Conservation (phyloP, 2,113 vertebrate genomes). For the Hoplias malabaricus region DNA sequence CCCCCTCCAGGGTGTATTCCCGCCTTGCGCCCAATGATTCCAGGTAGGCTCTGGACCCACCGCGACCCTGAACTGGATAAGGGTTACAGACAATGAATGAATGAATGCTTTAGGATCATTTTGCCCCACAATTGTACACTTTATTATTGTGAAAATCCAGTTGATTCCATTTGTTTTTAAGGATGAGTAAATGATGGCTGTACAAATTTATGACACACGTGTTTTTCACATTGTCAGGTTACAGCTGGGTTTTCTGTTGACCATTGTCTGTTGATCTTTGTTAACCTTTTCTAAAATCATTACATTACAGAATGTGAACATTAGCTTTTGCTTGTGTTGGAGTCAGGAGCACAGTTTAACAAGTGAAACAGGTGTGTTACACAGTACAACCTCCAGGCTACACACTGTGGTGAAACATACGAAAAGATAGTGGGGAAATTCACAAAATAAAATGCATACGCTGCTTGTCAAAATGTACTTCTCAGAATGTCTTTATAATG, state of each 20-base stretch:
- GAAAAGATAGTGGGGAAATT: too few species aligned
- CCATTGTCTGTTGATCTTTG: not conserved
- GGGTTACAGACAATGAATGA: too few species aligned
- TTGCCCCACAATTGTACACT: too few species aligned
- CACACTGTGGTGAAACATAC: too few species aligned
- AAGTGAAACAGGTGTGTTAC: slow-evolving; percentile 16
- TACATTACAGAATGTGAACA: slow-evolving; percentile 10
- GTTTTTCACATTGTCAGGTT: not conserved
- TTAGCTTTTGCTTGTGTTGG: slow-evolving; percentile 6
- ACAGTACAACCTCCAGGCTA: not conserved
- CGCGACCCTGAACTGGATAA: too few species aligned
- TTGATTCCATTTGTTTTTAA: not conserved
- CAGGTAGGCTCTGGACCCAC: too few species aligned
- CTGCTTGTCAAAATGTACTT: too few species aligned
- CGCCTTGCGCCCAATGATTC: too few species aligned
- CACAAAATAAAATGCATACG: too few species aligned
- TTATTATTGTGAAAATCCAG: not conserved
- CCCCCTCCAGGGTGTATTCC: too few species aligned
- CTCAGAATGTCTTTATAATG: too few species aligned
- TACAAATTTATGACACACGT: not conserved
- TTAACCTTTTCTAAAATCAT: slow-evolving; percentile 6
- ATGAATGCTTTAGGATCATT: too few species aligned
- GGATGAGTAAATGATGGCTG: not conserved
- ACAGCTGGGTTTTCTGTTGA: not conserved
- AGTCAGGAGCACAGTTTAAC: not conserved